Conservation (phyloP, 2,113 vertebrate genomes). For the Xiphophorus maculatus region DNA sequence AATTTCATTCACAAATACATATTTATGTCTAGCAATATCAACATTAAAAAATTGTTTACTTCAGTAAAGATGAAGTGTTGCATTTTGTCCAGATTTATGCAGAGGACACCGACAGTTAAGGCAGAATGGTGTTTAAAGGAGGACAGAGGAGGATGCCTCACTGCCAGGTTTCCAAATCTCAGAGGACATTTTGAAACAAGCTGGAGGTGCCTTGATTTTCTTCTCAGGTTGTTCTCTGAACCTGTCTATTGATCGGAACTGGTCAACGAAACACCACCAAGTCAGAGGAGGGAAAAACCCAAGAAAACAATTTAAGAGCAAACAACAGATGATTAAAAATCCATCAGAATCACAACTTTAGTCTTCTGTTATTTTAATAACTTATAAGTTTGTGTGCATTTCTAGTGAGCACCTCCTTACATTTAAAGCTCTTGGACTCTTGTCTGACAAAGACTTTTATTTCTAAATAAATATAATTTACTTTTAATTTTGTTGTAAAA, state of each 20-base stretch:
- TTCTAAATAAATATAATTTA: background rate
- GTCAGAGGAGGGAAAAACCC: slow-evolving; percentile 18
- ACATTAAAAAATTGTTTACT: background rate
- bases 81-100: slow-evolving; percentile 40
- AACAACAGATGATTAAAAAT: slow-evolving; percentile 11
- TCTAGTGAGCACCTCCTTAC: background rate
- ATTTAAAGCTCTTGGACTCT: background rate
- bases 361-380: background rate
- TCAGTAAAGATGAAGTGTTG: slow-evolving; percentile 23
- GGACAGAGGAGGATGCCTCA: slow-evolving; percentile 51
- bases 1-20: slow-evolving; percentile 22
- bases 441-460: background rate
- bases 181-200: slow-evolving; percentile 53
- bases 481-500: background rate
- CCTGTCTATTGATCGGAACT: slow-evolving; percentile 49
- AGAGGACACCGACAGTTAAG: slow-evolving; percentile 28
- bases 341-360: background rate
- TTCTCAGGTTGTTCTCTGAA: slow-evolving; percentile 49
- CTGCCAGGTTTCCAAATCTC: slow-evolving; percentile 49
- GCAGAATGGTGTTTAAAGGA: slow-evolving; percentile 6
- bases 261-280: slow-evolving; percentile 28
- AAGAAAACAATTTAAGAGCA: slow-evolving; percentile 14
- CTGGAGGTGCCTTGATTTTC: slow-evolving; percentile 50
- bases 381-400: background rate
- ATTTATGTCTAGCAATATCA: slow-evolving; percentile 19